Percentiles rank a stretch among this genome's conserved stretches.
phyloP scores from a whole-genome alignment of 2,888 invertebrate genomes.

The Nemotelus nigrinus region DNA sequence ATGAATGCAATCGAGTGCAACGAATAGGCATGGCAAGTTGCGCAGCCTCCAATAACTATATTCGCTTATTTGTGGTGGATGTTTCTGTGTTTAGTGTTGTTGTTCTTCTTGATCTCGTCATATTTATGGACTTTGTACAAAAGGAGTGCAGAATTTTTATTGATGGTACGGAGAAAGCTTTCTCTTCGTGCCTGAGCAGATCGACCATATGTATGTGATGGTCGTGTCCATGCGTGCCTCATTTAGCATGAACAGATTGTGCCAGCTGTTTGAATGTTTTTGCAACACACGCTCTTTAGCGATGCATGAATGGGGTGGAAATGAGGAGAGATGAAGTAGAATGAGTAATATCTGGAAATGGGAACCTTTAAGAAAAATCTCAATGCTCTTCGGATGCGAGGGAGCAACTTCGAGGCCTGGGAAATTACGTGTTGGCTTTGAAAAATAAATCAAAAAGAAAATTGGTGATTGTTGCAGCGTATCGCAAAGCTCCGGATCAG shows the following conservation, averaged over 20 bases:
- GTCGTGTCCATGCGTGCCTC: neutral
- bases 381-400: too few species aligned
- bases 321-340: neutral
- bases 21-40: neutral
- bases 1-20: slow-evolving; percentile 10
- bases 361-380: too few species aligned
- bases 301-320: neutral
- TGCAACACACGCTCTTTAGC: neutral
- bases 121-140: neutral
- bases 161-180: too few species aligned
- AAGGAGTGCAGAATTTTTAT: neutral
- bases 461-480: too few species aligned
- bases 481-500: too few species aligned
- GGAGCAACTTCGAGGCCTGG: too few species aligned
- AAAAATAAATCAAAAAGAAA: too few species aligned
- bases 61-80: neutral
- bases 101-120: neutral
- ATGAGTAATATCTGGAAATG: too few species aligned
- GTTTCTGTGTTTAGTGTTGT: neutral
- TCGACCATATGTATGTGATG: neutral
- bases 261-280: slow-evolving; percentile 3
- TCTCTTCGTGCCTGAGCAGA: too few species aligned
- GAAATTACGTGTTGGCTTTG: too few species aligned
- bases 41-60: slow-evolving; percentile 4
- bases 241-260: neutral